phyloP scores from a whole-genome alignment of 2,888 invertebrate genomes.

The Unio pictorum region DNA sequence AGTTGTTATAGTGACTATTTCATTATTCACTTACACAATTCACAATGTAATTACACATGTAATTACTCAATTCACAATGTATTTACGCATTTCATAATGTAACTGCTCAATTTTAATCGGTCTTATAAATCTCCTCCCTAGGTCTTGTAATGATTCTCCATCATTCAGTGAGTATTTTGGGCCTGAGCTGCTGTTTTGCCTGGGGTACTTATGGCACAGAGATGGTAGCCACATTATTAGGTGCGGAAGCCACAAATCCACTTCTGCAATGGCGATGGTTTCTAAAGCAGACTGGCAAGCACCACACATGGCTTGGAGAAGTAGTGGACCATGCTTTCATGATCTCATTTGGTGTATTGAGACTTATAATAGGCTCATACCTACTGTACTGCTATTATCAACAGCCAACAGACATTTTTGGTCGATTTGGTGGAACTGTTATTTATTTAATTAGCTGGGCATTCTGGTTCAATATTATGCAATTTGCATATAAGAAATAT shows the following conservation, averaged over 20 bases:
- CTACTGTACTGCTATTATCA: constrained; percentile 59
- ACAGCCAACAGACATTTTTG: constrained; percentile 57
- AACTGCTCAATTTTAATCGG: no score
- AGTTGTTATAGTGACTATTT: no score
- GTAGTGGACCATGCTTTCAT: constrained; percentile 66
- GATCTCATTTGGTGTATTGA: constrained; percentile 59
- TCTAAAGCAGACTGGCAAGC: constrained; percentile 50
- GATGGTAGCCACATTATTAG: constrained; percentile 66
- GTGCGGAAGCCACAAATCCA: constrained; percentile 69
- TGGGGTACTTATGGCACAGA: constrained; percentile 65
- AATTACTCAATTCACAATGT: no score
- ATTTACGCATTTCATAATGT: no score
- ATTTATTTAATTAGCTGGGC: constrained; percentile 67
- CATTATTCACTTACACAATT: no score
- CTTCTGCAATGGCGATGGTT: constrained; percentile 70
- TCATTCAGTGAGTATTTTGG: constrained; percentile 64
- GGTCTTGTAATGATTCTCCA: constrained; percentile 68
- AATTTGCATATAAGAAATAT: constrained; percentile 63
- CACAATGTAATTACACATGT: no score
- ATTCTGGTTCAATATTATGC: constrained; percentile 65
- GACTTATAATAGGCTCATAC: constrained; percentile 60
- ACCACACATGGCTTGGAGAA: constrained; percentile 52
- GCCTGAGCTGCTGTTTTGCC: constrained; percentile 50
- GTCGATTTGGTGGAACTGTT: constrained; percentile 55
- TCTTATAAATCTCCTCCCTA: constrained; percentile 32